phyloP scores from a whole-genome alignment of 2,113 vertebrate species.

The Daubentonia madagascariensis region DNA sequence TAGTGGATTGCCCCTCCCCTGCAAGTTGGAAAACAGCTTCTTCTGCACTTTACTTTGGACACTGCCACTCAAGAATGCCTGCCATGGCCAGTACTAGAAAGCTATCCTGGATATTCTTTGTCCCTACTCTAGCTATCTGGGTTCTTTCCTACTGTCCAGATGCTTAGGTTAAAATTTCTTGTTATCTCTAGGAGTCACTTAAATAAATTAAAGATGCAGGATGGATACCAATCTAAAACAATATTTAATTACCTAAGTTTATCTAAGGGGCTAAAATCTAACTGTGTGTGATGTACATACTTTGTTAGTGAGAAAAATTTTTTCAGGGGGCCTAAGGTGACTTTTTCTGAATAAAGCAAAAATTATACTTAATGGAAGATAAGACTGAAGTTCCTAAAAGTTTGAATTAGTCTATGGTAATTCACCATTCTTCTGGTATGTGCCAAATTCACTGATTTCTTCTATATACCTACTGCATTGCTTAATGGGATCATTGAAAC shows the following conservation, averaged over 20 bases:
- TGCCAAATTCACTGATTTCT: not conserved
- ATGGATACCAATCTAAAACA: not conserved
- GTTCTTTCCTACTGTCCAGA: not conserved
- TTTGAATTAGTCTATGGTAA: not conserved
- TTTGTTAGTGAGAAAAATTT: slow-evolving; percentile 27
- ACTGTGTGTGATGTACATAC: not conserved
- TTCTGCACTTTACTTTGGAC: not conserved
- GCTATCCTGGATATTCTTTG: not conserved
- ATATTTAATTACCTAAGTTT: slow-evolving; percentile 36
- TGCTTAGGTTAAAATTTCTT: not conserved
- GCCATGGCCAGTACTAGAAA: not conserved
- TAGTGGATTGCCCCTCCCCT: not conserved
- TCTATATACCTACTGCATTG: not conserved
- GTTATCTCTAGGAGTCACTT: slow-evolving; percentile 7
- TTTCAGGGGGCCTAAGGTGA: not conserved
- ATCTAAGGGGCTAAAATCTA: not conserved
- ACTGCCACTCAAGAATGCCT: not conserved
- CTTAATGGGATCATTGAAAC: not conserved
- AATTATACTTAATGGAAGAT: not conserved
- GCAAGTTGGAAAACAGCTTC: not conserved
- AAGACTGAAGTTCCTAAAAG: not conserved
- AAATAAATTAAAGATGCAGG: slow-evolving; percentile 3
- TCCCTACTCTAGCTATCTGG: not conserved
- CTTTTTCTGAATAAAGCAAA: slow-evolving; percentile 47
- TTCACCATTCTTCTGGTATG: not conserved